These are phyloP conservation scores for Zaprionus ghesquierei DNA, from an alignment of 1,140 invertebrate genomes.

Conservation along the genomic window DNA sequence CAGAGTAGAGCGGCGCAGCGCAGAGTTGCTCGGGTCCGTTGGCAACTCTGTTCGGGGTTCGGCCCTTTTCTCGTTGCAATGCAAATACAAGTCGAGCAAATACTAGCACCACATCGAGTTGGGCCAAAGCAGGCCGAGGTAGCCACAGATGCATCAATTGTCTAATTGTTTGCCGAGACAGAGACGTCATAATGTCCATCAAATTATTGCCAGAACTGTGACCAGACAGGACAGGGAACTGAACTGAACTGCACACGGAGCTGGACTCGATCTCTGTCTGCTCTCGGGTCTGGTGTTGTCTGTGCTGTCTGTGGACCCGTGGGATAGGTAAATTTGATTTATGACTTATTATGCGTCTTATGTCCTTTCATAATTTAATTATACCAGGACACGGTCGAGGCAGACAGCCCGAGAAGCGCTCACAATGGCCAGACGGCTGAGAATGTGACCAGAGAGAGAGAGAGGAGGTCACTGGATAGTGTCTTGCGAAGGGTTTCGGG, in stretches of 20 bases:
- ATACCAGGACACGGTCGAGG: conserved; percentile 65
- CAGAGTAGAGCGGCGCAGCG: neutral
- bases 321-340: conserved; percentile 82
- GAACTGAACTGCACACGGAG: neutral
- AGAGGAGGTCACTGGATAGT: neutral
- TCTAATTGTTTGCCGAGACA: conserved; percentile 79
- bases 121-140: conserved; percentile 23
- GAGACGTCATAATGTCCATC: conserved; percentile 76
- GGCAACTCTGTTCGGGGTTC: conserved; percentile 27
- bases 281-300: conserved; percentile 6
- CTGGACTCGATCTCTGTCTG: conserved; percentile 10
- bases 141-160: conserved; percentile 75
- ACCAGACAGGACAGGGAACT: neutral
- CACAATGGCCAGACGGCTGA: conserved; percentile 11
- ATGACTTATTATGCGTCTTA: conserved; percentile 82
- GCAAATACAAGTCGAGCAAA: conserved; percentile 51
- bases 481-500: neutral
- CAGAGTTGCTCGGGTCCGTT: conserved; percentile 13
- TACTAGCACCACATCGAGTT: conserved; percentile 34
- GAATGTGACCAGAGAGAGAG: neutral
- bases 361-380: conserved; percentile 82
- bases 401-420: conserved; percentile 18
- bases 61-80: conserved; percentile 66
- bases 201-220: conserved; percentile 31
- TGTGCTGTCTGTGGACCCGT: conserved; percentile 49